Percentiles rank a stretch among this genome's conserved stretches.
phyloP scores from a whole-genome alignment of 2,888 invertebrate genomes.

The Nymphalis c-album region DNA sequence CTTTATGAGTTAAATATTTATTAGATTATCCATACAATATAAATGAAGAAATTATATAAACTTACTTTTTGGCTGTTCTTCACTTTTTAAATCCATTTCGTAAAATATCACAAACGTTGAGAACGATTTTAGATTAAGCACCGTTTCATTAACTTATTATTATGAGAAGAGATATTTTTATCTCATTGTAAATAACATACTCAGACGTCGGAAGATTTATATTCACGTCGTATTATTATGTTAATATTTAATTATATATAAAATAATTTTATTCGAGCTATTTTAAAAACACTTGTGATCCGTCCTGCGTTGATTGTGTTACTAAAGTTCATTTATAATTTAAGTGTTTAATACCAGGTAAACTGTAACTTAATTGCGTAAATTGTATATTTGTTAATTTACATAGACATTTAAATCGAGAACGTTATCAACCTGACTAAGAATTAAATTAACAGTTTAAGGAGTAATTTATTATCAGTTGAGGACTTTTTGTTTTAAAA shows the following conservation, averaged over 20 bases:
- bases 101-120: neutral
- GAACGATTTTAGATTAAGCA: neutral
- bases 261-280: neutral
- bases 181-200: no score
- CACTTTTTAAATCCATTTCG: conserved; percentile 5
- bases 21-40: no score
- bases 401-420: neutral
- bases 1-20: no score
- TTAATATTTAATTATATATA: no score
- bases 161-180: no score
- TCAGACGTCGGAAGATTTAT: no score
- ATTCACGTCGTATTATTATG: no score
- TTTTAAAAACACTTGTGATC: neutral
- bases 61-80: neutral
- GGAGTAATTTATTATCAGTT: no score
- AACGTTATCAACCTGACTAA: neutral
- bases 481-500: no score
- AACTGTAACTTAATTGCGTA: neutral
- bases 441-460: no score
- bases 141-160: neutral
- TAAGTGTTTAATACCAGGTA: neutral
- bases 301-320: neutral
- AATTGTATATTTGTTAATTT: neutral
- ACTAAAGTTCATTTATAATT: conserved; percentile 1
- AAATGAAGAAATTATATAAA: no score